Evolutionary conservation across 2,797 vertebrate genomes (phyloP).

Genomic region (Pseudomugil tenellus): DNA sequence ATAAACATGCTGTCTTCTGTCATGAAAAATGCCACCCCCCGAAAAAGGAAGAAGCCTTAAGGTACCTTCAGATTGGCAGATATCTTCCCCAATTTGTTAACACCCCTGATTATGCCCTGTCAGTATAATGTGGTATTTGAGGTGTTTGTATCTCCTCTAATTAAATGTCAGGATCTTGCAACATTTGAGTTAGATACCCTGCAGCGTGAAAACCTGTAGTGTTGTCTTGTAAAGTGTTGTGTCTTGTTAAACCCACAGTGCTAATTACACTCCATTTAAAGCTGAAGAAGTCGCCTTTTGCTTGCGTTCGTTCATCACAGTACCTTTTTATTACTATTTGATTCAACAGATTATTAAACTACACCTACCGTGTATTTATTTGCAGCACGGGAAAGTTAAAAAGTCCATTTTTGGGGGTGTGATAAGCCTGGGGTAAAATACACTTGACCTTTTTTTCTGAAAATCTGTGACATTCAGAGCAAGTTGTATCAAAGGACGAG

Average conservation of each 20-base stretch:
- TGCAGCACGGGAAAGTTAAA: conserved; percentile 12
- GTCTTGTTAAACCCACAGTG: conserved; percentile 50
- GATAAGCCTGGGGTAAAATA: conserved; percentile 30
- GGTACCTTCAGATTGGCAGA: conserved; percentile 38
- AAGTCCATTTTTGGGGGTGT: neutral
- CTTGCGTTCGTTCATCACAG: conserved; percentile 14
- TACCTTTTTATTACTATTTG: neutral
- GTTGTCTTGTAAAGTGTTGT: conserved; percentile 52
- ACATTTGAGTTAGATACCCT: conserved; percentile 46
- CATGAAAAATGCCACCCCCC: neutral
- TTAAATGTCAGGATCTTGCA: conserved; percentile 60
- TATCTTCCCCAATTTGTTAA: conserved; percentile 55
- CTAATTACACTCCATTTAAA: conserved; percentile 43
- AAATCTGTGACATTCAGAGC: conserved; percentile 69
- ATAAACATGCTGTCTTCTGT: conserved; percentile 19
- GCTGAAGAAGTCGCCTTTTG: conserved; percentile 19
- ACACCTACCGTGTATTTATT: neutral
- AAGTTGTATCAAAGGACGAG: conserved; percentile 51
- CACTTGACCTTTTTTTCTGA: conserved; percentile 56
- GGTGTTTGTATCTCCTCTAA: conserved; percentile 54
- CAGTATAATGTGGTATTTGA: conserved; percentile 55
- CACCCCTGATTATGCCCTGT: conserved; percentile 62
- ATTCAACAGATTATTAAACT: conserved; percentile 16
- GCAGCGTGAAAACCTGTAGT: conserved; percentile 55
- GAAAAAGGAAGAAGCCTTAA: neutral